phyloP scores from a whole-genome alignment of 2,797 vertebrate species.

The Eulemur albifrons region DNA sequence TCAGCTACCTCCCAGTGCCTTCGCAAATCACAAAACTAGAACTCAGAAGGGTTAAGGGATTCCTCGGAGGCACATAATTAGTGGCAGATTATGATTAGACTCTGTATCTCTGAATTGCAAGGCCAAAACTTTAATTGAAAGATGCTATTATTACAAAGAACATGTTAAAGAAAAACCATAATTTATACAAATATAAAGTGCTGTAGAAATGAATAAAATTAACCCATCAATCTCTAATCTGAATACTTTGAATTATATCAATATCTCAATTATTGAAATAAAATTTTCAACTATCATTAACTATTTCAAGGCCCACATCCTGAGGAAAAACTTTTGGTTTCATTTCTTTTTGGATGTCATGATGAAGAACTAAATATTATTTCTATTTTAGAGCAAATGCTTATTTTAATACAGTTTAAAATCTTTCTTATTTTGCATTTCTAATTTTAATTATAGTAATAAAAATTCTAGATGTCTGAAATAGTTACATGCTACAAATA shows the following conservation, averaged over 20 bases:
- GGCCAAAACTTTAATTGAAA: constrained; percentile 18
- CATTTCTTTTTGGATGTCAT: constrained; percentile 5
- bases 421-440: constrained; percentile 7
- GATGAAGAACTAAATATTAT: background rate
- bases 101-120: background rate
- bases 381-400: constrained; percentile 12
- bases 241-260: background rate
- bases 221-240: background rate
- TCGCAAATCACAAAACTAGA: constrained; percentile 8
- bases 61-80: background rate
- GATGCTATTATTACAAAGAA: constrained; percentile 15
- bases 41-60: background rate
- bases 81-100: background rate
- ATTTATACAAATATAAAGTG: constrained; percentile 34
- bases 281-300: constrained; percentile 18
- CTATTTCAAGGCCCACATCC: background rate
- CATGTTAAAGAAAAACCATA: background rate
- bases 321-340: background rate
- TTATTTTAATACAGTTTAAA: constrained; percentile 17
- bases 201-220: background rate
- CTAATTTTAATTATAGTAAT: background rate
- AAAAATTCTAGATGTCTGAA: constrained; percentile 42
- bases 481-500: constrained; percentile 21
- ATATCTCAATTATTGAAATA: constrained; percentile 26
- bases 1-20: background rate